These are phyloP conservation scores for Apodemus agrarius DNA, from an alignment of 2,797 vertebrate genomes.

Conservation along the genomic window DNA sequence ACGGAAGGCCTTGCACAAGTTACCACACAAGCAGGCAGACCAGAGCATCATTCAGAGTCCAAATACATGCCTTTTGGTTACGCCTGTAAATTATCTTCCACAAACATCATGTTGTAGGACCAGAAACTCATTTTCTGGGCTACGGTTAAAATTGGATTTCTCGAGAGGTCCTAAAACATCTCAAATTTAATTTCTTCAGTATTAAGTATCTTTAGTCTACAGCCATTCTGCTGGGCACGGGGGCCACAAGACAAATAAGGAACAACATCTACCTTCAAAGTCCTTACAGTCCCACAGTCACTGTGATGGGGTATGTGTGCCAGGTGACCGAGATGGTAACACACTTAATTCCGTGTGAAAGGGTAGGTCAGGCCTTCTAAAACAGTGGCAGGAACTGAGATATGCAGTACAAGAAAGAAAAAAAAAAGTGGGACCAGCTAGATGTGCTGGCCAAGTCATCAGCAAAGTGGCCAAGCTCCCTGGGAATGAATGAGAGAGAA, in stretches of 20 bases:
- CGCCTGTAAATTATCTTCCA: constrained; percentile 74
- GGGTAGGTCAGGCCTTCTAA: background rate
- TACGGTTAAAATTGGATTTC: constrained; percentile 63
- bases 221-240: background rate
- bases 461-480: background rate
- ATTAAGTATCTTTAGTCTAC: background rate
- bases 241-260: background rate
- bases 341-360: constrained; percentile 24
- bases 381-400: background rate
- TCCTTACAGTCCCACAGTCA: background rate
- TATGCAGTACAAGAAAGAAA: background rate
- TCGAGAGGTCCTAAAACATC: constrained; percentile 48
- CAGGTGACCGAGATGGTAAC: background rate
- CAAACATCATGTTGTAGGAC: constrained; percentile 66
- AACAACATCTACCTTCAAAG: constrained; percentile 22
- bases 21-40: constrained; percentile 69
- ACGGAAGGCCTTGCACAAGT: constrained; percentile 74
- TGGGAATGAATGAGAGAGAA: background rate
- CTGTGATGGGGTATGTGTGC: background rate
- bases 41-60: constrained; percentile 66
- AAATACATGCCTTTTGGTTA: constrained; percentile 71
- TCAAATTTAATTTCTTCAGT: constrained; percentile 59
- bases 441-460: background rate
- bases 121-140: constrained; percentile 61
- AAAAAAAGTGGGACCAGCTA: background rate